Base-by-base conservation (phyloP, 2,113 vertebrate species). In the Chloroceryle aenea region DNA sequence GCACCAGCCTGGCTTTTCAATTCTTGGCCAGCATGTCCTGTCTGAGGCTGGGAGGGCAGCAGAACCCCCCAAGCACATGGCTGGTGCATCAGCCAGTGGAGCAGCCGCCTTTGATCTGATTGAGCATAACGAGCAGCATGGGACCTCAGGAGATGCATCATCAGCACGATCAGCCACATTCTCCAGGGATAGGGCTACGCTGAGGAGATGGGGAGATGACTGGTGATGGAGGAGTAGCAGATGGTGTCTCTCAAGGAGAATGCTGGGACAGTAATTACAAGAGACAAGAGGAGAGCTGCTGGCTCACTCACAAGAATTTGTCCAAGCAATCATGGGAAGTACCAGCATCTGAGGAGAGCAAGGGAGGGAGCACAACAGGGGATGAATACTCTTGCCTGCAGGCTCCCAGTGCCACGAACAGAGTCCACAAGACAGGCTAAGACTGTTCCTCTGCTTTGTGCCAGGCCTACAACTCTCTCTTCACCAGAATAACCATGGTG, bases 171-270 rank as follows among this genome's bases (percentile, higher is more conserved):
- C 22, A 75, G 48, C 68, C 25, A 4, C 2, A 6, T 42, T 89
- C 94, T 71, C 80, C 4, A 1, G 95, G 83, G 94, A 95, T 48
- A 76, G 52, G 77, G 84, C 74, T 84, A 14, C 0, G 13, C 73
- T 20, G 1, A 40, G 86, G 83, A 86, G 87, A 73, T 48, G 93
- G 58, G 89, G 40, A 79, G 78, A 82, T 78, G 93, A 34, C 89
- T 87, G 59, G 94, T 93, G 96, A 96, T 94, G 93, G 87, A 95
- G 86, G 62, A 85, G 87, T 9, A 96, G 85, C 93, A 97, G 97
- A 97, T 96, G 94, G 95, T 91, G 14, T 90, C 96, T 94, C 85
- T 95, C 90, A 95, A 95, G 93, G 83, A 93, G 88, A 94, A 92
- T 7, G 1, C 82, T 27, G 83, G 90, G 94, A 96, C 84, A 47